Evolutionary conservation across 2,888 invertebrate species (phyloP), one percentile per base, ranked within the genome.

Genomic region (Acronicta aceris): DNA sequence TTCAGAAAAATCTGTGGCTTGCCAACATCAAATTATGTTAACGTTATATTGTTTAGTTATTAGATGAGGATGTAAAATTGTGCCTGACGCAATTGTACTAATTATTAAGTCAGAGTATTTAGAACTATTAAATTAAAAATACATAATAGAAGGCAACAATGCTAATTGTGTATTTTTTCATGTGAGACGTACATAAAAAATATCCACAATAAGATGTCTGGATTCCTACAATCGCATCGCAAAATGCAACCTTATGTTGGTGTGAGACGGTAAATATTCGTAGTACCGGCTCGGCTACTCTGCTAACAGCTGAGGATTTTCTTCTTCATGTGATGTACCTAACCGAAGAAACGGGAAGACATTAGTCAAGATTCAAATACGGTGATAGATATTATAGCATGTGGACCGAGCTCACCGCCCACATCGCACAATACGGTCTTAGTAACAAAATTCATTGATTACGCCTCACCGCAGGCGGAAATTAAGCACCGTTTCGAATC

Each of bases 401-500:
- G 52, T 70, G 60, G 49, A 55, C 49, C 61, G 30, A 13, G 45
- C 15, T 62, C 50, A 63, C 79, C 77, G 52, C 74, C 77, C 74
- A 79, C 77, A 71, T 68, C 54, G 74, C 45, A 66, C 63, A 63
- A 71, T 79, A 59, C 65, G 41, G 54, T 51, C 65, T 74, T 71
- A 51, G 55, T 65, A 68, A 76, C 73, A 73, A 75, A 78, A 64
- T 45, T 64, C 71, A 81, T 79, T 71, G 72, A 77, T 81, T 81
- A 78, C 59, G 66, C 48, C 61, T 77, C 68, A 69, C 74, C 70
- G 60, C 71, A 75, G 69, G 76, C 66, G 65, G 76, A 80, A 76
- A 79, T 78, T 76, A 76, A 69, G 61, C 63, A 75, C 73, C 74
- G 69, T 74, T 71, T 71, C 75, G 51, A 76, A 81, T 78, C 61